Conservation (phyloP, 1,140 invertebrate genomes). For the Heterodera schachtii region DNA sequence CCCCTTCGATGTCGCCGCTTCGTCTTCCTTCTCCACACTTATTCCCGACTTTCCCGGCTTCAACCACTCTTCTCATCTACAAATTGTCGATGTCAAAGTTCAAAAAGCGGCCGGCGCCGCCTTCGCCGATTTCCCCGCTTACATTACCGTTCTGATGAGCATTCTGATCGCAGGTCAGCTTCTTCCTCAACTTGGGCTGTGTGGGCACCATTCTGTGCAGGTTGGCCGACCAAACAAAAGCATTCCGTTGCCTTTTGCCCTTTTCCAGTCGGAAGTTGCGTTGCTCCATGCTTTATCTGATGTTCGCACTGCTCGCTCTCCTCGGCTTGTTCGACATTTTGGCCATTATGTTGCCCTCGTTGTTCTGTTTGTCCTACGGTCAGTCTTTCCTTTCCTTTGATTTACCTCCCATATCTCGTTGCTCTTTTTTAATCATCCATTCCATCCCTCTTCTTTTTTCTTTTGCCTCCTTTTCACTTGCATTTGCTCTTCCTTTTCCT, state of each 20-base stretch:
- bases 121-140: neutral
- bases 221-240: conserved; percentile 10
- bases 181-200: conserved; percentile 31
- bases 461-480: too few relatives aligned
- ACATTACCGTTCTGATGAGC: conserved; percentile 38
- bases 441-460: too few relatives aligned
- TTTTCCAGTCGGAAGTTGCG: conserved; percentile 46
- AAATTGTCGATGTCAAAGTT: neutral
- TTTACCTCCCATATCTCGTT: too few relatives aligned
- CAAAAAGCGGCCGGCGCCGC: neutral
- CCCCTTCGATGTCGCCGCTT: neutral
- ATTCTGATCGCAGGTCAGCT: conserved; percentile 23
- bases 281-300: conserved; percentile 42
- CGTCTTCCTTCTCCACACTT: neutral
- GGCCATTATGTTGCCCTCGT: conserved; percentile 18
- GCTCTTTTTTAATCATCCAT: too few relatives aligned
- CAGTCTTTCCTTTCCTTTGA: neutral
- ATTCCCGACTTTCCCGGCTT: neutral
- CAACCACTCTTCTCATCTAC: neutral
- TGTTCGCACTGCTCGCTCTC: conserved; percentile 34
- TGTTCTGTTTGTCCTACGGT: neutral
- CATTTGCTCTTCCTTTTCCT: too few relatives aligned
- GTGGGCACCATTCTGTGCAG: conserved; percentile 39
- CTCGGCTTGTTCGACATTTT: conserved; percentile 29
- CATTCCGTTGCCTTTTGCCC: neutral